phyloP scores from a whole-genome alignment of 1,140 invertebrate species.

The Aphidius ervi region DNA sequence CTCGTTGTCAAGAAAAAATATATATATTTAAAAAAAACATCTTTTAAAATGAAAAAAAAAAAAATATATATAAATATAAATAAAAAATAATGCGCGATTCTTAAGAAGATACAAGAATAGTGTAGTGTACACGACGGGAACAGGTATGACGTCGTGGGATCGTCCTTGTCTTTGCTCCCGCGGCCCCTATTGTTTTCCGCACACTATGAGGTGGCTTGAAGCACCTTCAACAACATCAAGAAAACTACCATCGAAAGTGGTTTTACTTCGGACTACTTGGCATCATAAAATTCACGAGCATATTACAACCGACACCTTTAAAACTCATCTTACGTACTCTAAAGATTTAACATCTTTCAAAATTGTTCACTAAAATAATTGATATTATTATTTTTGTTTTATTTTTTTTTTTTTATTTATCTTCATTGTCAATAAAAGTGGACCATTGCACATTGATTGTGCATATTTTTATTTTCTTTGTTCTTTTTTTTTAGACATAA shows the following conservation, averaged over 20 bases:
- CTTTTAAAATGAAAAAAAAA: too few species aligned
- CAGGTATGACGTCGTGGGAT: slow-evolving; percentile 42
- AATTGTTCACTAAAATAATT: neutral
- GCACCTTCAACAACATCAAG: slow-evolving; percentile 16
- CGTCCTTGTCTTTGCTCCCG: slow-evolving; percentile 49
- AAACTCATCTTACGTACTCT: neutral
- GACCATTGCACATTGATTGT: too few species aligned
- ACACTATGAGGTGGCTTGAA: slow-evolving; percentile 13
- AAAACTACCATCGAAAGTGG: slow-evolving; percentile 39
- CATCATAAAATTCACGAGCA: slow-evolving; percentile 24
- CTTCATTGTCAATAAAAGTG: too few species aligned
- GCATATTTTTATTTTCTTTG: too few species aligned
- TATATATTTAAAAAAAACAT: neutral
- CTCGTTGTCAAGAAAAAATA: neutral
- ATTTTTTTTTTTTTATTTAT: neutral
- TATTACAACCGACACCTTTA: neutral
- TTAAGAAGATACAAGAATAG: slow-evolving; percentile 5
- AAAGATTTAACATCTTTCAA: slow-evolving; percentile 2
- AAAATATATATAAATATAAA: too few species aligned
- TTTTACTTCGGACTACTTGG: slow-evolving; percentile 33
- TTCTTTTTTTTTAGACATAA: too few species aligned
- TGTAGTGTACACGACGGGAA: slow-evolving; percentile 15
- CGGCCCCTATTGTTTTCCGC: slow-evolving; percentile 42
- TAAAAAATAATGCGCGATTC: slow-evolving; percentile 22
- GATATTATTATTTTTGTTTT: slow-evolving; percentile 6